Conservation (phyloP, 2,797 vertebrate genomes). For the Arnoldichthys spilopterus region DNA sequence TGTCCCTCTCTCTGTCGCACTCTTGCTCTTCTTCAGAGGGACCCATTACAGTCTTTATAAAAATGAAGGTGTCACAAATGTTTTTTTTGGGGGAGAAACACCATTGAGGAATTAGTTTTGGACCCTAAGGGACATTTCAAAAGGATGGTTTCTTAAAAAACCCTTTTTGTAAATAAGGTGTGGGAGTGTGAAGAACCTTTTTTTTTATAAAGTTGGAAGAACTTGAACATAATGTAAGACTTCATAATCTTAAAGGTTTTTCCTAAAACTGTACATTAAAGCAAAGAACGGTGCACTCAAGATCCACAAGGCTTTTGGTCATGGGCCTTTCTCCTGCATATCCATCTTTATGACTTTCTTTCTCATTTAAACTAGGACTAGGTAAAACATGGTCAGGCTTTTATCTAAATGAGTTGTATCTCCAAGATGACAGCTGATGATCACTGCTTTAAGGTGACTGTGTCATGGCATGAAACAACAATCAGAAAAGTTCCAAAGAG, state of each 20-base stretch:
- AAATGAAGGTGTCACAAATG: not conserved
- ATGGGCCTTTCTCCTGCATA: not conserved
- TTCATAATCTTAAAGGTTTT: not conserved
- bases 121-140: not conserved
- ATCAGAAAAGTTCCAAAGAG: not conserved
- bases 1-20: conserved; percentile 19
- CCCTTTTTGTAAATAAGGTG: not conserved
- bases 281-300: not conserved
- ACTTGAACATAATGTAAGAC: not conserved
- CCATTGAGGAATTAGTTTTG: not conserved
- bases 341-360: not conserved
- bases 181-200: not conserved
- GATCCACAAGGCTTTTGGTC: not conserved
- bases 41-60: conserved; percentile 21
- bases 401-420: not conserved
- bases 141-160: not conserved
- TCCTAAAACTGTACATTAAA: not conserved
- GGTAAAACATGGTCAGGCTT: not conserved
- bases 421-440: not conserved
- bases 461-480: not conserved
- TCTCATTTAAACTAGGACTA: not conserved
- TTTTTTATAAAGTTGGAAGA: too few species aligned
- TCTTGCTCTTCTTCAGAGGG: conserved; percentile 17
- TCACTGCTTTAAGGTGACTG: conserved; percentile 1
- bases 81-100: not conserved